Conservation (phyloP, 2,888 invertebrate genomes). For the Drosophila mimetica region DNA sequence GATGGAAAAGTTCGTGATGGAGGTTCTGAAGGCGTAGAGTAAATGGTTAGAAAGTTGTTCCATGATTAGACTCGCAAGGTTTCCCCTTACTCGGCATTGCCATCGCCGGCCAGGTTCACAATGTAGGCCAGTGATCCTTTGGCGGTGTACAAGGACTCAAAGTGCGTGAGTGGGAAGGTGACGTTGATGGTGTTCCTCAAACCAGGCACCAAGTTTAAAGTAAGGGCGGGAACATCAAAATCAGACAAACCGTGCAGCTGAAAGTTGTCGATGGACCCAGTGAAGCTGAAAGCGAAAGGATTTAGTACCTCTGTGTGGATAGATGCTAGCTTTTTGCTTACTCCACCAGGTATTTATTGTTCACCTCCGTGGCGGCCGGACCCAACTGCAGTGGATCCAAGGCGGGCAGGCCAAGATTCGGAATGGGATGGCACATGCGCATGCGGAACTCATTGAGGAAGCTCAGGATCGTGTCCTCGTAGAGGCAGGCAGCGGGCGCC, state of each 20-base stretch:
- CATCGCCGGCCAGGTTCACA: conserved; percentile 78
- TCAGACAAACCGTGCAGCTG: conserved; percentile 72
- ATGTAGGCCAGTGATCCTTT: conserved; percentile 79
- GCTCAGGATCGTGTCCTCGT: conserved; percentile 60
- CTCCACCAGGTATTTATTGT: conserved; percentile 76
- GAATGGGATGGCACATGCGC: conserved; percentile 82
- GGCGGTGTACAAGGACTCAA: conserved; percentile 77
- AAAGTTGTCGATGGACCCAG: conserved; percentile 68
- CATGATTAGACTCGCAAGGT: background rate
- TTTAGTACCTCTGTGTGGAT: background rate
- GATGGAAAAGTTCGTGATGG: conserved; percentile 59
- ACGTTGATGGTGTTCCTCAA: conserved; percentile 64
- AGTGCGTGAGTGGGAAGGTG: conserved; percentile 67
- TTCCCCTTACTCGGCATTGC: conserved; percentile 70
- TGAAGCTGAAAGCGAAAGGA: conserved; percentile 58
- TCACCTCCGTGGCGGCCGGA: conserved; percentile 48
- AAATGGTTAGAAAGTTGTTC: background rate
- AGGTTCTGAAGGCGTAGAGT: conserved; percentile 49
- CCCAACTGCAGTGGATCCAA: conserved; percentile 75
- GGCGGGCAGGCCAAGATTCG: conserved; percentile 75
- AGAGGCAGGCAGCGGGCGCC: conserved; percentile 42
- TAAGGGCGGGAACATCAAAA: conserved; percentile 61
- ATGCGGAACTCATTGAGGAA: conserved; percentile 75
- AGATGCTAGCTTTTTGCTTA: conserved; percentile 39
- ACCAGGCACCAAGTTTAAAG: conserved; percentile 52